Evolutionary conservation across 1,140 invertebrate species (phyloP), one percentile per base, ranked within the genome.

Genomic region (Trinorchestia longiramus): DNA sequence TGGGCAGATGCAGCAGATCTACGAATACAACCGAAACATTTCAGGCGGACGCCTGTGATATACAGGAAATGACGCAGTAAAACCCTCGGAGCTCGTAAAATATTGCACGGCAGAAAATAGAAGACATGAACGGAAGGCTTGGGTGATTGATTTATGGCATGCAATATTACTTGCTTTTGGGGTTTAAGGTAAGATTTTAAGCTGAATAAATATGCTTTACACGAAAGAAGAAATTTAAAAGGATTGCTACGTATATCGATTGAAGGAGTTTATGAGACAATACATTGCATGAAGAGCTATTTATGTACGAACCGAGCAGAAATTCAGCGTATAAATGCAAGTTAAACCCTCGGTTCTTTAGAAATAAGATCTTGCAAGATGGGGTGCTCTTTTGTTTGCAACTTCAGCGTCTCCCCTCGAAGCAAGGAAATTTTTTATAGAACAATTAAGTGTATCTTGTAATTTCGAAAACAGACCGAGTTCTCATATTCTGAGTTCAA

Each of bases 1-100:
- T 77, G 62, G 11, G 28, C 62, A 77, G 62, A 77, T 77, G 62
- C 15, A 77, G 11, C 62, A 77, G 62, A 36, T 28, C 62, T 1
- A 77, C 15, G 62, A 77, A 77, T 36, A 77, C 62, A 77, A 77
- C 62, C 62, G 62, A 77, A 77, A 77, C 28, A 77, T 77, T 77
- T 77, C 62, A 77, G 28, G 28, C 15, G 8, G 62, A 28, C 62
- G 62, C 15, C 62, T 36, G 62, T 77, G 62, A 36, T 77, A 36
- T 36, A 77, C 62, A 77, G 62, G 62, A 77, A 77, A 77, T 77
- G 62, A 77, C 62, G 62, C 62, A 77, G 62, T 77, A 77, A 77
- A 77, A 77, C 62, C 62, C 62, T 77, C 62, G 62, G 62, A 53
- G 62, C 62, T 90, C 88, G 88, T 41, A 90, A 90, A 90, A 90